phyloP scores from a whole-genome alignment of 2,113 vertebrate species.

The Leptosomus discolor region DNA sequence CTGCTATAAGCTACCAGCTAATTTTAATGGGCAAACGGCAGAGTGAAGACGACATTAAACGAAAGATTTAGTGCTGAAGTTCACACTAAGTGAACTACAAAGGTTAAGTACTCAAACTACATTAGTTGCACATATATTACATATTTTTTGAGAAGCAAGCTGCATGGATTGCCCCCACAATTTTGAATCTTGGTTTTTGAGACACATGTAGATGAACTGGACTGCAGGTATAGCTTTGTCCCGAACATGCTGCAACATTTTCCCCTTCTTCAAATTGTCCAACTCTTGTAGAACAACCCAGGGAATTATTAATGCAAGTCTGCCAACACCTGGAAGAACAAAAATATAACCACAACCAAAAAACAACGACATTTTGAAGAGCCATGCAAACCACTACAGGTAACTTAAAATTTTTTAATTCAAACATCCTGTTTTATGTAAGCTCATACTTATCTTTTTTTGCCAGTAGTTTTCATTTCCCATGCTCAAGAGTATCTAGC shows the following conservation, averaged over 20 bases:
- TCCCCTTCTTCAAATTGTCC: constrained; percentile 86
- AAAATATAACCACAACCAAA: neutral
- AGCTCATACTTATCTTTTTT: neutral
- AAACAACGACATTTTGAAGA: neutral
- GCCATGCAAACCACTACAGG: neutral
- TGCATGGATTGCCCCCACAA: constrained; percentile 95
- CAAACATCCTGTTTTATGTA: neutral
- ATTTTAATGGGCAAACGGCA: neutral
- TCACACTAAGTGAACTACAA: neutral
- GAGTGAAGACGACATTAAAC: neutral
- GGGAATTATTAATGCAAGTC: constrained; percentile 85
- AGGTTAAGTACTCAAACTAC: neutral
- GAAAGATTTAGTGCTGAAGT: neutral
- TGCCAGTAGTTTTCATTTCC: neutral
- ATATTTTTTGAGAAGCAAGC: constrained; percentile 81
- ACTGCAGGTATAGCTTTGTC: constrained; percentile 86
- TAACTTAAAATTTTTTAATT: neutral
- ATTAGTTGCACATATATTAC: constrained; percentile 72
- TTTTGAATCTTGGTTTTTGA: constrained; percentile 79
- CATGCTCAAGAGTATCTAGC: neutral
- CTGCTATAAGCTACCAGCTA: neutral
- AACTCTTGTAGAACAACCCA: constrained; percentile 95
- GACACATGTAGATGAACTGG: constrained; percentile 83
- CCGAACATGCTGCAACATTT: constrained; percentile 77
- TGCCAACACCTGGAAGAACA: constrained; percentile 73